Conservation (phyloP, 2,888 invertebrate genomes). For the Cosmia pyralina region DNA sequence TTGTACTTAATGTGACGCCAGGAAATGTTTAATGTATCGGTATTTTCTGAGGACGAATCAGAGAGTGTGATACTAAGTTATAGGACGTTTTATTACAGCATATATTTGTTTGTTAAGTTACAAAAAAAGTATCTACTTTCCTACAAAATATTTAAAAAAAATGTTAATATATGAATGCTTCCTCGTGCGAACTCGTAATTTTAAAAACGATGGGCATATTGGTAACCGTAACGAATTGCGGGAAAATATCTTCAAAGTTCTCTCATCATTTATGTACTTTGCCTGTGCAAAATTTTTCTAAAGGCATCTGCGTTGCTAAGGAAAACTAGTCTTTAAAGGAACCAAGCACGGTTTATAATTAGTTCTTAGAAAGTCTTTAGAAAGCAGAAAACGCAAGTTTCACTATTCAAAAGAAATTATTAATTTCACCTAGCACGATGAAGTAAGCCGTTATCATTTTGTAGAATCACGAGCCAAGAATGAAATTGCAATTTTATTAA, state of each 20-base stretch:
- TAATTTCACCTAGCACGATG: neutral
- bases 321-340: neutral
- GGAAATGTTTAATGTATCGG: conserved; percentile 58
- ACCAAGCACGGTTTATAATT: neutral
- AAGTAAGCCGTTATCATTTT: neutral
- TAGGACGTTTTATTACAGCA: neutral
- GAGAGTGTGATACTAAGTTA: neutral
- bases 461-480: neutral
- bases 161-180: too few relatives aligned
- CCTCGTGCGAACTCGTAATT: too few relatives aligned
- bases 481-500: too few relatives aligned
- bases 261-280: neutral
- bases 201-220: neutral
- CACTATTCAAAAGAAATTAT: neutral
- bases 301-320: neutral
- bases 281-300: neutral
- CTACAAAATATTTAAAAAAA: too few relatives aligned
- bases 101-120: too few relatives aligned
- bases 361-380: neutral
- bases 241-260: neutral
- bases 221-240: too few relatives aligned
- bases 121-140: too few relatives aligned
- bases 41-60: conserved; percentile 19
- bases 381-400: neutral
- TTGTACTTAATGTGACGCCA: conserved; percentile 56